Evolutionary conservation across 53 echinoderm and acorn worm species (phyloP).

Genomic region (Apostichopus leukothele): DNA sequence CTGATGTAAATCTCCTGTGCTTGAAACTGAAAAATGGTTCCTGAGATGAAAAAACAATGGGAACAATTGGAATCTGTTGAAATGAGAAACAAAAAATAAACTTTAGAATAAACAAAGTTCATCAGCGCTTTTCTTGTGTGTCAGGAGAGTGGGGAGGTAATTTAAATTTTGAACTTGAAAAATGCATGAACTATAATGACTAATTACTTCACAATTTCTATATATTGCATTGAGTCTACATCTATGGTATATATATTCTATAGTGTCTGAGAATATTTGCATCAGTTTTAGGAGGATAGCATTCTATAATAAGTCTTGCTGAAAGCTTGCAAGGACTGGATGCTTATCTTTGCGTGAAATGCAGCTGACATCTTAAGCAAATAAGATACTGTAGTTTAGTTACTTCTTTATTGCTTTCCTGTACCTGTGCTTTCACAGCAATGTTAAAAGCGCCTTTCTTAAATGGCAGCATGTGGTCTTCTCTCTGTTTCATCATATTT

Average conservation of each 20-base stretch:
- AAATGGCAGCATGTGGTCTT: slow-evolving; percentile 73
- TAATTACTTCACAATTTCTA: too few species aligned
- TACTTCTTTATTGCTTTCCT: background rate
- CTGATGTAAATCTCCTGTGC: slow-evolving; percentile 70
- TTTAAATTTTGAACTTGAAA: background rate
- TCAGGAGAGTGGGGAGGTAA: too few species aligned
- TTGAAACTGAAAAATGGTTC: slow-evolving; percentile 72
- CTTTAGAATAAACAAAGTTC: too few species aligned
- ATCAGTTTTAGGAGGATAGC: too few species aligned
- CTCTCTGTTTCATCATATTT: slow-evolving; percentile 44
- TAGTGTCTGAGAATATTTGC: too few species aligned
- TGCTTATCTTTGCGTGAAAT: background rate
- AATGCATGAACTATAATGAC: background rate
- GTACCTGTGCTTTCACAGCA: slow-evolving; percentile 87
- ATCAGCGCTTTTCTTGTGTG: too few species aligned
- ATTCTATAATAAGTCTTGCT: too few species aligned
- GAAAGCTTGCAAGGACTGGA: background rate
- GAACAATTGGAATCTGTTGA: slow-evolving; percentile 85
- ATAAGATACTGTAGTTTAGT: background rate
- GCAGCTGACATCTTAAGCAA: too few species aligned
- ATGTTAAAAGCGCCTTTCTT: slow-evolving; percentile 96
- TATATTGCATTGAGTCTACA: too few species aligned
- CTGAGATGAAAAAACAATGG: slow-evolving; percentile 83
- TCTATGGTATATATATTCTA: too few species aligned
- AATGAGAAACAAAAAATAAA: background rate